Conservation (phyloP, 2,797 vertebrate genomes). For the Borostomias antarcticus region DNA sequence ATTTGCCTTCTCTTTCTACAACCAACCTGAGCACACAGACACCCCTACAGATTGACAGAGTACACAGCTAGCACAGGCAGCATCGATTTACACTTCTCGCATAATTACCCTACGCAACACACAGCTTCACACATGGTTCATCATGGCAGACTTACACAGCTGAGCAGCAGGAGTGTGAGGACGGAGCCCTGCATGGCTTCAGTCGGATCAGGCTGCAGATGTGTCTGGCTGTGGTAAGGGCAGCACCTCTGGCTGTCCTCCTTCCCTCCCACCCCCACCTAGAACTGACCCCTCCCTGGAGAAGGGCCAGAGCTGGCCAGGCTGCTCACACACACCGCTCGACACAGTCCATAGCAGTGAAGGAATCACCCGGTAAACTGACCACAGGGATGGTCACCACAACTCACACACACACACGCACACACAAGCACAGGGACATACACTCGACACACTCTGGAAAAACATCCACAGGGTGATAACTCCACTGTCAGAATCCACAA, state of each 20-base stretch:
- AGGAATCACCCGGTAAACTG: slow-evolving; percentile 10
- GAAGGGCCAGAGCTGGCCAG: slow-evolving; percentile 24
- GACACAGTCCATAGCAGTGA: slow-evolving; percentile 27
- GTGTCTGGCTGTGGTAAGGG: slow-evolving; percentile 25
- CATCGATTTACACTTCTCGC: too few relatives aligned
- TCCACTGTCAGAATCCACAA: slow-evolving; percentile 25
- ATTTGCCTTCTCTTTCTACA: too few relatives aligned
- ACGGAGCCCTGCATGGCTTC: slow-evolving; percentile 65
- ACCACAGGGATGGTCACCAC: not conserved
- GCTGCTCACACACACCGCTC: slow-evolving; percentile 22
- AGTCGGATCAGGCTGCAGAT: slow-evolving; percentile 14
- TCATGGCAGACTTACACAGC: slow-evolving; percentile 66
- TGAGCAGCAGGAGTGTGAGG: slow-evolving; percentile 59
- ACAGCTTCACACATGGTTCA: not conserved
- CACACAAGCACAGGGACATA: too few relatives aligned
- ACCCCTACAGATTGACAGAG: too few relatives aligned
- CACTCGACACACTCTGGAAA: too few relatives aligned
- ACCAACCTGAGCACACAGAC: too few relatives aligned
- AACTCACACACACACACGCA: not conserved
- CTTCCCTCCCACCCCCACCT: slow-evolving; percentile 21
- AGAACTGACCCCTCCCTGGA: slow-evolving; percentile 38
- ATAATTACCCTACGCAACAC: too few relatives aligned
- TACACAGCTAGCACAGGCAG: too few relatives aligned
- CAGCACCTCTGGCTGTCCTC: too few relatives aligned
- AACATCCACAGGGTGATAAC: slow-evolving; percentile 15